Evolutionary conservation across 2,797 vertebrate genomes (phyloP).

Genomic region (Gambusia yucatana): DNA sequence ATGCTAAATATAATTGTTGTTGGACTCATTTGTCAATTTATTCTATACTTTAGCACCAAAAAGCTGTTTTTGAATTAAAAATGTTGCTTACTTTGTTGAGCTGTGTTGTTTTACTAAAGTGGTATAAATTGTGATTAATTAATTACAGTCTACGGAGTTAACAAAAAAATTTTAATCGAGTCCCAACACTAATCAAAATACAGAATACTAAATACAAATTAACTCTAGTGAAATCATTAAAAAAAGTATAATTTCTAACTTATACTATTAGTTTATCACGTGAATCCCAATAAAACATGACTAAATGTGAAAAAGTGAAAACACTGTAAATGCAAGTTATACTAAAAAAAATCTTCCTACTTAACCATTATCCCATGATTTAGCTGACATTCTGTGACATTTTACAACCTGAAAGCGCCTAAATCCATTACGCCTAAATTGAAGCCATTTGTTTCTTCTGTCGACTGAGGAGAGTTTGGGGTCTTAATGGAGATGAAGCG

Average conservation of each 20-base stretch:
- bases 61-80: too few relatives aligned
- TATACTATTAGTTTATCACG: background rate
- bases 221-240: background rate
- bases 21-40: too few relatives aligned
- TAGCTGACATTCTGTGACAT: conserved; percentile 35
- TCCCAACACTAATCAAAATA: too few relatives aligned
- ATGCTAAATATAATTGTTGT: too few relatives aligned
- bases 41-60: too few relatives aligned
- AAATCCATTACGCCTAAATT: conserved; percentile 61
- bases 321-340: conserved; percentile 7
- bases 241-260: background rate
- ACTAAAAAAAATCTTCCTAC: conserved; percentile 23
- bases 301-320: background rate
- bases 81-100: too few relatives aligned
- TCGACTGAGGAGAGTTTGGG: conserved; percentile 38
- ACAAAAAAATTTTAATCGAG: too few relatives aligned
- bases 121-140: too few relatives aligned
- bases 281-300: background rate
- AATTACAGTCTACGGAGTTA: too few relatives aligned
- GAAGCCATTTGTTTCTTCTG: conserved; percentile 57
- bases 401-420: conserved; percentile 36
- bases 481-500: conserved; percentile 70
- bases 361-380: conserved; percentile 51
- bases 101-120: too few relatives aligned
- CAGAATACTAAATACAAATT: background rate